These are phyloP conservation scores for Hypomecis atomaria DNA, from an alignment of 2,888 invertebrate genomes.

Conservation along the genomic window DNA sequence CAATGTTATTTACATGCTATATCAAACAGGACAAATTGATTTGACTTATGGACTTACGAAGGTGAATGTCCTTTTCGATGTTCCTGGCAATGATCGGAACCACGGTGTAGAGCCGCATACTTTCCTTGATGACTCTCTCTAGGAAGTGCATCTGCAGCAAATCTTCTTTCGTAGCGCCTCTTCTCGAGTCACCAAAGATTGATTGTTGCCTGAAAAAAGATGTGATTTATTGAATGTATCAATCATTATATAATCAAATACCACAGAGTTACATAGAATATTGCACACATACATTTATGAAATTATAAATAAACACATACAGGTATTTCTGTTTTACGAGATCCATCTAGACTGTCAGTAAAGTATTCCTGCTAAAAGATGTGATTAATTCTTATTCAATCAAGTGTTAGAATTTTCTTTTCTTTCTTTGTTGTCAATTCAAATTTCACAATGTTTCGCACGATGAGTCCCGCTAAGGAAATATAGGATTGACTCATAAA, in stretches of 20 bases:
- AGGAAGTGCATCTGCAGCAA: conserved; percentile 81
- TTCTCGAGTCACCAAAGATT: conserved; percentile 74
- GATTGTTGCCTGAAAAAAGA: conserved; percentile 67
- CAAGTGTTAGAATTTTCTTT: background rate
- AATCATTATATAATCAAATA: no score
- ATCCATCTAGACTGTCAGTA: no score
- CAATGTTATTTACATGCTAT: background rate
- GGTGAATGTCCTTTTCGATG: conserved; percentile 73
- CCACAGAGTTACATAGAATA: no score
- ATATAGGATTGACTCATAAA: no score
- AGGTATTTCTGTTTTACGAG: no score
- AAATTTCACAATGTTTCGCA: no score
- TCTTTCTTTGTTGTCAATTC: no score
- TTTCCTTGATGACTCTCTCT: conserved; percentile 86
- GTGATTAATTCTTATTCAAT: background rate
- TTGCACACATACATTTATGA: no score
- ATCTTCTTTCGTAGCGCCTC: conserved; percentile 75
- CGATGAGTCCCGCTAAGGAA: no score
- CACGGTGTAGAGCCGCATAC: conserved; percentile 84
- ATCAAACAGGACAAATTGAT: background rate
- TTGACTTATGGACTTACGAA: conserved; percentile 69
- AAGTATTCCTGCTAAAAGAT: no score
- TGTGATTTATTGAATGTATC: background rate
- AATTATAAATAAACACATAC: no score
- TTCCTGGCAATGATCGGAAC: conserved; percentile 81